A percentile compares a stretch with the other conserved stretches of the same genome.
These are phyloP conservation scores for Psittacara wagleri DNA, from an alignment of 2,113 vertebrate species.

Conservation along the genomic window DNA sequence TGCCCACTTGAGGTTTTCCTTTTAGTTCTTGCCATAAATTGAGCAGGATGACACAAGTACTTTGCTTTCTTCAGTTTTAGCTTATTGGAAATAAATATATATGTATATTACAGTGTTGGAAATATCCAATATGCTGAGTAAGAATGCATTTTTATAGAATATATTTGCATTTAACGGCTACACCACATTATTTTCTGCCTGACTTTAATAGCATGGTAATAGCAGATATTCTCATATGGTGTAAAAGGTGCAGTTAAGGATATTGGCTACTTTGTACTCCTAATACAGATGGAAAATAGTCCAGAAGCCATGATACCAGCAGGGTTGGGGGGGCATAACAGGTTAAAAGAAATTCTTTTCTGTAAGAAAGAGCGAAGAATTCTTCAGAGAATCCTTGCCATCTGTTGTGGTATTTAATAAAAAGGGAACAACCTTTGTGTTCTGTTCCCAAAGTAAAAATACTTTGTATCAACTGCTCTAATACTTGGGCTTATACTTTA, in stretches of 20 bases:
- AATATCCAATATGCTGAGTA: not conserved
- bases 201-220: not conserved
- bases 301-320: not conserved
- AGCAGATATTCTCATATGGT: not conserved
- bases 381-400: not conserved
- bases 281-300: not conserved
- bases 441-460: not conserved
- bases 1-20: not conserved
- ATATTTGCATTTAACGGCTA: not conserved
- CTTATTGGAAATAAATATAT: not conserved
- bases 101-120: not conserved
- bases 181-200: not conserved
- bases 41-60: not conserved
- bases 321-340: not conserved
- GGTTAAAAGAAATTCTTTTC: not conserved
- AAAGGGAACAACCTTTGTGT: not conserved
- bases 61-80: not conserved
- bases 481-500: rapidly evolving
- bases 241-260: not conserved
- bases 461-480: not conserved
- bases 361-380: not conserved
- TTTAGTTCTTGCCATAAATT: not conserved
- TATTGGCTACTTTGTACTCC: not conserved
- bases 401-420: not conserved
- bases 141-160: not conserved